Evolutionary conservation across 2,797 vertebrate genomes (phyloP).

Genomic region (Toxotes lorentzi): DNA sequence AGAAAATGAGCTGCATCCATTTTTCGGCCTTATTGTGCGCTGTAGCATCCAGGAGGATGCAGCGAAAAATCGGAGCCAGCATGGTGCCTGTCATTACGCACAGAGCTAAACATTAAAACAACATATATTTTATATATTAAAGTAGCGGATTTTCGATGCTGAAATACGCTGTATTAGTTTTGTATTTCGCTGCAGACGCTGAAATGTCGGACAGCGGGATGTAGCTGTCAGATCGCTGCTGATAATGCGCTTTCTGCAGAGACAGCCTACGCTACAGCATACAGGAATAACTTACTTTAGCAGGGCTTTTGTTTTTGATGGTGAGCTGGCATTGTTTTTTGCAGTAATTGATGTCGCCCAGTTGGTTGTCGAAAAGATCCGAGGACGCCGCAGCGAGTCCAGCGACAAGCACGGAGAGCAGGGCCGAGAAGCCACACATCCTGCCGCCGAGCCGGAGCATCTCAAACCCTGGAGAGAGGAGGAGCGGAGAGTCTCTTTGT

Average conservation of each 20-base stretch:
- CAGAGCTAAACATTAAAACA: background rate
- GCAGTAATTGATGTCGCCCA: conserved; percentile 93
- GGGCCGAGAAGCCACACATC: conserved; percentile 79
- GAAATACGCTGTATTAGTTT: background rate
- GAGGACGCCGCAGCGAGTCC: conserved; percentile 80
- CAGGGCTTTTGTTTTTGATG: conserved; percentile 86
- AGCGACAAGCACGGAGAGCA: conserved; percentile 81
- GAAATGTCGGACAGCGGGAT: conserved; percentile 28
- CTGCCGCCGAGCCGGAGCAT: conserved; percentile 80
- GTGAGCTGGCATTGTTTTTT: conserved; percentile 90
- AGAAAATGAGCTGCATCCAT: conserved; percentile 65
- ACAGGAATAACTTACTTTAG: conserved; percentile 85
- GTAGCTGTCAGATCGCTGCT: conserved; percentile 25
- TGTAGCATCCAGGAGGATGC: conserved; percentile 59
- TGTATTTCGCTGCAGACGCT: conserved; percentile 9
- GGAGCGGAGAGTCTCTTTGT: conserved; percentile 81
- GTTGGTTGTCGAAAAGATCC: conserved; percentile 90
- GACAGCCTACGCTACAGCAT: conserved; percentile 9
- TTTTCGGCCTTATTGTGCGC: conserved; percentile 63
- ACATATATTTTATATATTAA: background rate
- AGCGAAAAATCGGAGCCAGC: conserved; percentile 37
- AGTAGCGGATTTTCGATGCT: background rate
- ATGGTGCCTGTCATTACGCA: conserved; percentile 28
- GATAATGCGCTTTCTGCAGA: conserved; percentile 46
- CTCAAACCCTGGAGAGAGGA: conserved; percentile 53